These are phyloP conservation scores for Trachelus tabidus DNA, from an alignment of 2,888 invertebrate species.

Conservation along the genomic window DNA sequence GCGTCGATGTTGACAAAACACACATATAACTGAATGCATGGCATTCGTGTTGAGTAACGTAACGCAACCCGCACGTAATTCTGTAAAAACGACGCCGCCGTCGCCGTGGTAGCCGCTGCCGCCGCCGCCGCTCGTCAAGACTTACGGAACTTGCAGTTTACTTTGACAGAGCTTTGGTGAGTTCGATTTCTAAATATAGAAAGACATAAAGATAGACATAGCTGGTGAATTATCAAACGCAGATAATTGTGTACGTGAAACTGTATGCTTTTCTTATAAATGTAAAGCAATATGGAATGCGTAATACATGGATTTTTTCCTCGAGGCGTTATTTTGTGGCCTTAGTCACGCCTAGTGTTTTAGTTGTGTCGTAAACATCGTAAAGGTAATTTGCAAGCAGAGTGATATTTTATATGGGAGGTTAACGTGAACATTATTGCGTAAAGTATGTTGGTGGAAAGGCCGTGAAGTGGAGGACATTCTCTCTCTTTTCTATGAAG, in stretches of 20 bases:
- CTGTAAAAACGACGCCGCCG: constrained; percentile 5
- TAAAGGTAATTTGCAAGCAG: background rate
- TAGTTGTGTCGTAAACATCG: background rate
- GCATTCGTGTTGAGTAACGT: constrained; percentile 7
- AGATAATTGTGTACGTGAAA: background rate
- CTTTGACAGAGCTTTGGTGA: constrained; percentile 30
- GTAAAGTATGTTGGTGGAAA: background rate
- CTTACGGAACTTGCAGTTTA: constrained; percentile 5
- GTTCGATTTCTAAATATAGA: constrained; percentile 38
- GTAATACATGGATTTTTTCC: background rate
- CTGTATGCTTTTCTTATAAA: background rate
- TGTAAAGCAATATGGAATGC: background rate
- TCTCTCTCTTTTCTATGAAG: background rate
- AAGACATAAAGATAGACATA: constrained; percentile 2
- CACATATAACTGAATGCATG: background rate
- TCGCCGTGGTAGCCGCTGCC: background rate
- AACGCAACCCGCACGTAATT: constrained; percentile 18
- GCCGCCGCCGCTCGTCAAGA: background rate
- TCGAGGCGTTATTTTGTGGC: background rate
- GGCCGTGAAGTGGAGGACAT: background rate
- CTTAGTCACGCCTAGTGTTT: background rate
- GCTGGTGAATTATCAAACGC: background rate
- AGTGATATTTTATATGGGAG: background rate
- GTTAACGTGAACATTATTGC: background rate
- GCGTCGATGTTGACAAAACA: background rate